A percentile compares a stretch with the other conserved stretches of the same genome.
phyloP scores from a whole-genome alignment of 2,113 vertebrate species.

The Spea bombifrons region DNA sequence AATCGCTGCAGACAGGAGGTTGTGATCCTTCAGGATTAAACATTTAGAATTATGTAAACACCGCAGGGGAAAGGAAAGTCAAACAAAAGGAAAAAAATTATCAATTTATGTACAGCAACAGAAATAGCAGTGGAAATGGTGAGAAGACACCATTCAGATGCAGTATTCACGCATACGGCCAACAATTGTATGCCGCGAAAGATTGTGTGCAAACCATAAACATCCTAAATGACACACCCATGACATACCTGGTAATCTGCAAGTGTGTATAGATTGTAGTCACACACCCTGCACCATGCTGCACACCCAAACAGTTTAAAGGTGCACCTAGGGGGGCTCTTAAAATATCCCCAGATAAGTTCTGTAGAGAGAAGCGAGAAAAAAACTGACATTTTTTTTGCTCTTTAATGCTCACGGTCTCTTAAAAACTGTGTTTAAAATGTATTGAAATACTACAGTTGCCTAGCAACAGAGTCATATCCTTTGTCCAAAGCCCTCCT shows the following conservation, averaged over 20 bases:
- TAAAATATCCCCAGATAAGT: too few relatives aligned
- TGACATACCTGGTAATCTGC: background rate
- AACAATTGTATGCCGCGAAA: background rate
- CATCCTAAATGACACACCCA: conserved; percentile 6
- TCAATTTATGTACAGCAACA: conserved; percentile 30
- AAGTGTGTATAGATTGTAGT: background rate
- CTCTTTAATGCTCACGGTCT: too few relatives aligned
- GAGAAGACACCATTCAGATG: background rate
- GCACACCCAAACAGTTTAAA: background rate
- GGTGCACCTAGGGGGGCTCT: too few relatives aligned
- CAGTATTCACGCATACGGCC: background rate
- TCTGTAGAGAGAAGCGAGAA: too few relatives aligned
- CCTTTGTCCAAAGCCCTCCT: too few relatives aligned
- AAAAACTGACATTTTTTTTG: too few relatives aligned
- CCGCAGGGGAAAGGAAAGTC: conserved; percentile 38
- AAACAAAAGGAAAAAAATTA: conserved; percentile 32
- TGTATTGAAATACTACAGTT: too few relatives aligned
- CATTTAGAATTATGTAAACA: conserved; percentile 45
- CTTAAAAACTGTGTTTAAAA: too few relatives aligned
- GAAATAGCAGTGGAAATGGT: conserved; percentile 25
- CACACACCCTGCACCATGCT: background rate
- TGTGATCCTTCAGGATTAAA: conserved; percentile 48
- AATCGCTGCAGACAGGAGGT: conserved; percentile 45
- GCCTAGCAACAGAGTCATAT: too few relatives aligned
- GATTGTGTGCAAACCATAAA: background rate